Percentiles rank a stretch among this genome's conserved stretches.
Conservation (phyloP, 2,113 vertebrate species). For the Sander vitreus region DNA sequence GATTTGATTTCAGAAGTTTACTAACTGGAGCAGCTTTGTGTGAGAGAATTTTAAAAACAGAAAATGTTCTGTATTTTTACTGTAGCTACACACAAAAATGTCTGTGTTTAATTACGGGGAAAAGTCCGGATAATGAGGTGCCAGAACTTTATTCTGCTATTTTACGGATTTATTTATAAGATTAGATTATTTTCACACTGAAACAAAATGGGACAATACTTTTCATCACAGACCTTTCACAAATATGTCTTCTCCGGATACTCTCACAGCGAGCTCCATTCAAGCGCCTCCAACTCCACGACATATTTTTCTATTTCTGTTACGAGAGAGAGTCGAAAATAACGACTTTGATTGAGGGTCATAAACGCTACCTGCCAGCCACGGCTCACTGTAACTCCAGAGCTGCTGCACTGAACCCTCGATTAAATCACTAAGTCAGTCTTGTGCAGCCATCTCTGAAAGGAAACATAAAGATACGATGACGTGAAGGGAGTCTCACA, state of each 20-base stretch:
- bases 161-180: too few relatives aligned
- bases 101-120: too few relatives aligned
- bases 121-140: too few relatives aligned
- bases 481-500: not conserved
- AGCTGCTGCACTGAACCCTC: constrained; percentile 14
- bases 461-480: not conserved
- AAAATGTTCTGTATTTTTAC: too few relatives aligned
- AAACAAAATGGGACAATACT: not conserved
- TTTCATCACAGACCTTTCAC: not conserved
- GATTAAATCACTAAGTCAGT: constrained; percentile 33
- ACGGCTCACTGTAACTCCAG: not conserved
- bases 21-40: too few relatives aligned
- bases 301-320: not conserved
- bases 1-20: too few relatives aligned
- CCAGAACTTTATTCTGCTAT: too few relatives aligned
- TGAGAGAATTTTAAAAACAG: too few relatives aligned
- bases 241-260: not conserved
- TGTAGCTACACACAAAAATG: too few relatives aligned
- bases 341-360: constrained; percentile 30
- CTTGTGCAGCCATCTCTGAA: not conserved
- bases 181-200: too few relatives aligned
- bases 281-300: not conserved
- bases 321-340: not conserved
- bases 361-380: constrained; percentile 12
- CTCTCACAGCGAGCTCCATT: not conserved